phyloP scores from a whole-genome alignment of 2,113 vertebrate genomes.

The Xenus cinereus region DNA sequence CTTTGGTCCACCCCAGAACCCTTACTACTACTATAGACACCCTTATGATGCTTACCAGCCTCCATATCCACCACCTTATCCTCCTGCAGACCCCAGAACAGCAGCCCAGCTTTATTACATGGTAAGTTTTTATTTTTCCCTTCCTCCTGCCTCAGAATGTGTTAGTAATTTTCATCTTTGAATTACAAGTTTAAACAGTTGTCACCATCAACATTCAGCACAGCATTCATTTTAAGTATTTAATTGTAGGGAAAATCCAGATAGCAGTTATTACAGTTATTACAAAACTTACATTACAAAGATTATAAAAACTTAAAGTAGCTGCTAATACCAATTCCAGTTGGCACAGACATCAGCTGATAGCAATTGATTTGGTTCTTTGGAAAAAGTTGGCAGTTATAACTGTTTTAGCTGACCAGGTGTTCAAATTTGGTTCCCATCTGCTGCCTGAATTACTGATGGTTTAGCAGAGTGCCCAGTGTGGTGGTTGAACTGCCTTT shows the following conservation, averaged over 20 bases:
- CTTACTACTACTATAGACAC: constrained; percentile 70
- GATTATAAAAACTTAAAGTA: neutral
- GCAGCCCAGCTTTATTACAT: constrained; percentile 84
- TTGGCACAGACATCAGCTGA: neutral
- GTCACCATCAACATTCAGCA: rapidly evolving
- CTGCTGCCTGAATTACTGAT: neutral
- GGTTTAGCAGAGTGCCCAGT: neutral
- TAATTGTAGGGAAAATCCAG: neutral
- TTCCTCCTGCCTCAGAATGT: rapidly evolving
- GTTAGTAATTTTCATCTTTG: neutral
- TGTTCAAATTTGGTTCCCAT: neutral
- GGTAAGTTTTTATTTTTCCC: constrained; percentile 59
- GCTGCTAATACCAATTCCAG: neutral
- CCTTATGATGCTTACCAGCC: constrained; percentile 80
- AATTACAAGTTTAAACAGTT: neutral
- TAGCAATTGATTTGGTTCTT: neutral
- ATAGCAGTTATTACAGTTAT: no score
- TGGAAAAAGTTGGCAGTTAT: neutral
- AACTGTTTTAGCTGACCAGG: neutral
- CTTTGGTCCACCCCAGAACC: constrained; percentile 71
- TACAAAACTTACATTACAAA: neutral
- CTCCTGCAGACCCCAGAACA: constrained; percentile 77
- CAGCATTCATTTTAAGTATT: neutral
- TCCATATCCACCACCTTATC: constrained; percentile 77
- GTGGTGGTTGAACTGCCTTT: neutral